A percentile compares a stretch with the other conserved stretches of the same genome.
Conservation (phyloP, 2,113 vertebrate species). For the Trogon melanurus region DNA sequence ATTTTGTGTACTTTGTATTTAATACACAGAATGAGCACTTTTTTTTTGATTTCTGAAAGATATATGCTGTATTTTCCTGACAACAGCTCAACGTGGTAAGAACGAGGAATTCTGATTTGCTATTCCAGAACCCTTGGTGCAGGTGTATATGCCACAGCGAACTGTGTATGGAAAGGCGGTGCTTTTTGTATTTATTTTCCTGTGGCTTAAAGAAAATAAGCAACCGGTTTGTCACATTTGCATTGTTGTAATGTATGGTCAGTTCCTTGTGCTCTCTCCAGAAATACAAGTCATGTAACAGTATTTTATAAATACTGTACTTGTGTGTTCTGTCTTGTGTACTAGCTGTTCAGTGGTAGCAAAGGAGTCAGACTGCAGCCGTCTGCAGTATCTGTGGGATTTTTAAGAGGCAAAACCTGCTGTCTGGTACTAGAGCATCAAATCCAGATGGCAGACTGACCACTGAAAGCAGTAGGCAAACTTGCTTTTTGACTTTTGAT, state of each 20-base stretch:
- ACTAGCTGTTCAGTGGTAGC: conserved; percentile 29
- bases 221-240: conserved; percentile 52
- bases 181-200: conserved; percentile 77
- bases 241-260: conserved; percentile 63
- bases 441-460: background rate
- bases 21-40: conserved; percentile 93
- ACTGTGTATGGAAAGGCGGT: conserved; percentile 68
- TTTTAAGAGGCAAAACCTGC: background rate
- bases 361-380: background rate
- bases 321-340: conserved; percentile 57
- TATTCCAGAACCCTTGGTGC: conserved; percentile 51
- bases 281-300: conserved; percentile 58
- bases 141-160: conserved; percentile 78
- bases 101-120: conserved; percentile 61
- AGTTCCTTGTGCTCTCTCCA: conserved; percentile 63
- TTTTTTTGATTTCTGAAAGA: conserved; percentile 72
- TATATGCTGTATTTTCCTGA: conserved; percentile 60
- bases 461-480: background rate
- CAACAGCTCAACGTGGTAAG: conserved; percentile 59
- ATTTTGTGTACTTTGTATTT: conserved; percentile 92
- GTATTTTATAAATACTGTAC: conserved; percentile 67
- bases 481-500: background rate
- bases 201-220: conserved; percentile 59
- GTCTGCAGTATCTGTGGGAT: background rate
- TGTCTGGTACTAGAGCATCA: background rate